Base-by-base conservation (phyloP, 2,888 invertebrate genomes). In the Eledone cirrhosa region DNA sequence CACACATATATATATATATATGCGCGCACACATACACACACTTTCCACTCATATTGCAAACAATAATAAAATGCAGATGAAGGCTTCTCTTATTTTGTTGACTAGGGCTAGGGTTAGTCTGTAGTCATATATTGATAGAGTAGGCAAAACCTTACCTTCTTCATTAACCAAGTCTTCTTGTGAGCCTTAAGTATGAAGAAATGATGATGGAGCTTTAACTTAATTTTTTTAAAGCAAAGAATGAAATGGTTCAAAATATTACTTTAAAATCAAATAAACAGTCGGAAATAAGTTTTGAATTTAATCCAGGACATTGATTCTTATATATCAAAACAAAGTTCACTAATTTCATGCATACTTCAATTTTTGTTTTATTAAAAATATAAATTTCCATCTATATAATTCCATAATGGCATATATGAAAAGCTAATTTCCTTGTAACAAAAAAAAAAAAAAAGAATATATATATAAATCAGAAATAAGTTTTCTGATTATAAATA, bases 81-180 rank as follows among this genome's bases (percentile, higher is more conserved):
- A 76, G 27, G 48, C 76, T 47, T 76, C 76, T 48, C 76, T n/a
- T 76, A 48, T 48, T 76, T 76, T 76, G 76, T 65, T n/a, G 77
- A 69, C 78, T n/a, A 41, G 33, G 63, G 75, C 41, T 65, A 19
- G 48, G 65, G 78, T 69, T 76, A 78, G 65, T 47, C 27, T 77
- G 48, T 22, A 33, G 19, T 41, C 33, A 72, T 33, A 67, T 65
- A 29, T 67, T 67, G 67, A 67, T 67, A 67, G 29, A 67, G 67
- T 29, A 72, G 72, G 41, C 48, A 77, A 53, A 77, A 48, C 77
- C 86, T 88, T 86, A 88, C 88, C 88, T 86, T 87, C 85, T 77
- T 87, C 86, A 81, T 86, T 85, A 48, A 83, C 82, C 78, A 84
- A 80, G 78, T 87, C 87, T 78, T 85, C 83, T 83, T 86, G 83